Base-by-base conservation (phyloP, 2,113 vertebrate genomes). In the Spheniscus mendiculus region DNA sequence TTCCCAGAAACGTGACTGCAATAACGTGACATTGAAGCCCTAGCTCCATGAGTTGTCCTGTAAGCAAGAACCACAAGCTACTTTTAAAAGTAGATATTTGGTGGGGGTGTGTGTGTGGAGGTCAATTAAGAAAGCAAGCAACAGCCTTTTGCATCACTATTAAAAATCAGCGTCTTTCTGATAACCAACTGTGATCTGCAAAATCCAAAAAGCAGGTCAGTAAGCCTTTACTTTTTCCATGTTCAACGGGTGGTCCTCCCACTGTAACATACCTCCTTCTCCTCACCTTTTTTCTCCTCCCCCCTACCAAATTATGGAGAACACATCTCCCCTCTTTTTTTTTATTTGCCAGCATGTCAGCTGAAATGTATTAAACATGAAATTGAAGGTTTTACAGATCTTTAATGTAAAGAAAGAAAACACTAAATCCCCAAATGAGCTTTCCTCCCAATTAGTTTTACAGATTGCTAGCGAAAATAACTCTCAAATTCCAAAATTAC, bases 381-480 rank as follows among this genome's bases (percentile, higher is more conserved):
- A 72, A 53, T 49, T 36, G 6, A 92, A 91, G 34, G 15, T 36
- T 88, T 89, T 73, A 63, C 32, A 83, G 30, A 70, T 55, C 45
- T 83, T 94, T 74, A 92, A 65, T 25, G 17, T 36, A 89, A 87
- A 91, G 44, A 55, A 84, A 87, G 26, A 74, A 63, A 91, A 69
- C 21, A n/a, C 4, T 40, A 66, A 78, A 83, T n/a, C 25, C 34
- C 42, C 4, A 78, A 74, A 63, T 50, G 4, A 58, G 13, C 15
- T 76, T 79, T 85, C 5, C 20, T 55, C 30, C 30, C n/a, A n/a
- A n/a, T n/a, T n/a, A n/a, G n/a, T n/a, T n/a, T n/a, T n/a, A n/a
- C n/a, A n/a, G n/a, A n/a, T n/a, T n/a, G n/a, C n/a, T n/a, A n/a
- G n/a, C n/a, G n/a, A n/a, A n/a, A n/a, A n/a, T n/a, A 50, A 38